These are phyloP conservation scores for Drosophila eugracilis DNA, from an alignment of 1,140 invertebrate species.

Conservation along the genomic window DNA sequence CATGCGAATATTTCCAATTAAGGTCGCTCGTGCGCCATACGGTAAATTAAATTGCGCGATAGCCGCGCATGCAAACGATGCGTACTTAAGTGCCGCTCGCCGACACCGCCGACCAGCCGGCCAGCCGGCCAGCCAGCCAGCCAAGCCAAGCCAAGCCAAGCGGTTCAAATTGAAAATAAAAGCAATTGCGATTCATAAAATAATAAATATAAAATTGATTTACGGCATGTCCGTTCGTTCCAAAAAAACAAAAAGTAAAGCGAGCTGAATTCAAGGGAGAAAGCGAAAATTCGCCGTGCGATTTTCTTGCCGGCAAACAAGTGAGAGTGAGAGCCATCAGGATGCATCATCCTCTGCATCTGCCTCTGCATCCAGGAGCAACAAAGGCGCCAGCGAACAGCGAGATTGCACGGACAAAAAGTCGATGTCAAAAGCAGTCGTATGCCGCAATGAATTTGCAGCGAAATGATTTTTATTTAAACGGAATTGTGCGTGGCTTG, in stretches of 20 bases:
- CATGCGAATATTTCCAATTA: slow-evolving; percentile 54
- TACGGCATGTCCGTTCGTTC: slow-evolving; percentile 65
- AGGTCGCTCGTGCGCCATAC: slow-evolving; percentile 49
- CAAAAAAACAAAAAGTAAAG: slow-evolving; percentile 25
- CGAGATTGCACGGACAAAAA: slow-evolving; percentile 32
- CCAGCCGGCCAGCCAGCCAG: no score
- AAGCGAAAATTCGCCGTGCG: slow-evolving; percentile 67
- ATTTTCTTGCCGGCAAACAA: slow-evolving; percentile 61
- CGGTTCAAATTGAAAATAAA: slow-evolving; percentile 64
- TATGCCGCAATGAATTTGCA: slow-evolving; percentile 67
- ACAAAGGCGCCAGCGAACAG: slow-evolving; percentile 12
- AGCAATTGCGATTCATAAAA: slow-evolving; percentile 78
- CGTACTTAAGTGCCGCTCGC: slow-evolving; percentile 65
- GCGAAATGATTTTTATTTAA: slow-evolving; percentile 77
- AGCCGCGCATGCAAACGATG: slow-evolving; percentile 66
- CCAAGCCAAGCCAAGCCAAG: slow-evolving; percentile 23
- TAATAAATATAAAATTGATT: slow-evolving; percentile 84
- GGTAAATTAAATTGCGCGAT: slow-evolving; percentile 77
- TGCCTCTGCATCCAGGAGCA: slow-evolving; percentile 7
- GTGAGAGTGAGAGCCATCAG: slow-evolving; percentile 50
- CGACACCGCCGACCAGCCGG: slow-evolving; percentile 28
- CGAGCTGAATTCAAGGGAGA: slow-evolving; percentile 17
- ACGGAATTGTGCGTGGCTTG: slow-evolving; percentile 45
- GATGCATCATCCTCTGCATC: slow-evolving; percentile 21
- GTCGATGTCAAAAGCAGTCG: slow-evolving; percentile 67